Percentiles rank a stretch among this genome's conserved stretches.
Conservation (phyloP, 2,888 invertebrate genomes). For the Napeogenes sylphis region DNA sequence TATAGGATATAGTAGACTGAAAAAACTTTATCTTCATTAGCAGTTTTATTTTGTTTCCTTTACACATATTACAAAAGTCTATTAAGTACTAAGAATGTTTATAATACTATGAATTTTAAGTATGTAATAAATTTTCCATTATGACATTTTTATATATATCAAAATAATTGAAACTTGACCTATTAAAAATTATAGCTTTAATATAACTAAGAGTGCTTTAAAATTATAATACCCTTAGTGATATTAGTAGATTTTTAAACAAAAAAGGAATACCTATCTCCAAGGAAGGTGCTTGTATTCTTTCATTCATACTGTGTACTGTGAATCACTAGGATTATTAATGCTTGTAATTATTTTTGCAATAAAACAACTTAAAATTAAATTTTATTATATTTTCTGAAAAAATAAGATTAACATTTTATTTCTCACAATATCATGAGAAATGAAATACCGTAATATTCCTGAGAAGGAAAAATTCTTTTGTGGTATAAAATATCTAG, state of each 20-base stretch:
- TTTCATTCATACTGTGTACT: slow-evolving; percentile 19
- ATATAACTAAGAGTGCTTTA: background rate
- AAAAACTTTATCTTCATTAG: background rate
- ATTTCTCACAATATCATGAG: slow-evolving; percentile 1
- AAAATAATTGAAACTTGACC: too few species aligned
- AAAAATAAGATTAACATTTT: background rate
- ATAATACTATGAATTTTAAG: too few species aligned
- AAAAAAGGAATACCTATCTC: background rate
- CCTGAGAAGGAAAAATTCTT: slow-evolving; percentile 19
- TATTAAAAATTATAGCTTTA: background rate
- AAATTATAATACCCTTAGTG: background rate
- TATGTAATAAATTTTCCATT: too few species aligned
- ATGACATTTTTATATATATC: too few species aligned
- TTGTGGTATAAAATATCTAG: slow-evolving; percentile 17
- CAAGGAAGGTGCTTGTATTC: slow-evolving; percentile 1
- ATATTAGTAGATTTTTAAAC: background rate
- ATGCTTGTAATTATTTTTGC: too few species aligned
- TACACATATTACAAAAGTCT: background rate
- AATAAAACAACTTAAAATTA: too few species aligned
- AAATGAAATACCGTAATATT: slow-evolving; percentile 15
- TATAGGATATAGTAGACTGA: background rate
- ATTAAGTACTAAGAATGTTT: too few species aligned
- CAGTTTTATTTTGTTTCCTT: background rate
- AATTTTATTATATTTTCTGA: too few species aligned
- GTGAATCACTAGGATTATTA: too few species aligned